These are phyloP conservation scores for Atrichornis clamosus DNA, from an alignment of 2,113 vertebrate species.

Conservation along the genomic window DNA sequence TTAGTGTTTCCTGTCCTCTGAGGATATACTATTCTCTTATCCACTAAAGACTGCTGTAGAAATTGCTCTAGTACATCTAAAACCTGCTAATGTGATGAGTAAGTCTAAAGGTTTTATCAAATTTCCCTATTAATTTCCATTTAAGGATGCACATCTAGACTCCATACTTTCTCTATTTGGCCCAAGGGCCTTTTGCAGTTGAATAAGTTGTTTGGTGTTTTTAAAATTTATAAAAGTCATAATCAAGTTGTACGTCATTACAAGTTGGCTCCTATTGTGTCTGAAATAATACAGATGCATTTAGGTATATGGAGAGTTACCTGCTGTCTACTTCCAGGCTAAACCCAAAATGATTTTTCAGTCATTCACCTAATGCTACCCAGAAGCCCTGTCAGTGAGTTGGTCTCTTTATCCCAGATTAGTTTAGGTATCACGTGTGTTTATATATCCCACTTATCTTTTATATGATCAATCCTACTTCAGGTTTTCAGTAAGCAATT, in stretches of 20 bases:
- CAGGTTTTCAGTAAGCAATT: background rate
- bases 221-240: background rate
- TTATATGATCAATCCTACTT: background rate
- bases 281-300: background rate
- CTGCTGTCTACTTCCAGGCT: background rate
- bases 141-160: background rate
- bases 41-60: background rate
- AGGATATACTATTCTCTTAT: background rate
- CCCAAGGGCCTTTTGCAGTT: background rate
- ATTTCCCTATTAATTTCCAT: background rate
- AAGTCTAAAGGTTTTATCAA: background rate
- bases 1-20: background rate
- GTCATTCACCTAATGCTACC: background rate
- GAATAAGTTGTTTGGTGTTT: background rate
- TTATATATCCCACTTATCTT: background rate
- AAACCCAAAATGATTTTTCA: background rate
- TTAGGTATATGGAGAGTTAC: background rate
- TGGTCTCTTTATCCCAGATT: constrained; percentile 5
- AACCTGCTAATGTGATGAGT: background rate
- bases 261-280: background rate
- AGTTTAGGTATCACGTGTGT: background rate
- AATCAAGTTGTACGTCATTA: background rate
- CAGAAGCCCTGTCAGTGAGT: background rate
- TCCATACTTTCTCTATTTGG: background rate
- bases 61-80: background rate